These are phyloP conservation scores for Stramonita haemastoma DNA, from an alignment of 2,888 invertebrate species.

Conservation along the genomic window DNA sequence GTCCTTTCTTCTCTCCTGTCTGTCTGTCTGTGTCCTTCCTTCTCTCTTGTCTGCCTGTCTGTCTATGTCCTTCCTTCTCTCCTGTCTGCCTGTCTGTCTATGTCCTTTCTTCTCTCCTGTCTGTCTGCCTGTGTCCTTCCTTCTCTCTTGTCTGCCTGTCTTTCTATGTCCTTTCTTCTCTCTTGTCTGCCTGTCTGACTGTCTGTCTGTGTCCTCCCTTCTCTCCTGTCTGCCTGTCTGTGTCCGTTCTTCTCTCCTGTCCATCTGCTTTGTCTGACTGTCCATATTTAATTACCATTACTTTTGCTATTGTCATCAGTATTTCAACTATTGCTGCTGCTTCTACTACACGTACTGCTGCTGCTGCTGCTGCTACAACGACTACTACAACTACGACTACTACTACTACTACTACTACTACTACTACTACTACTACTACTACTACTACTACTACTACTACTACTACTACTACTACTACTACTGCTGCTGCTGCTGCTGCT, in stretches of 20 bases:
- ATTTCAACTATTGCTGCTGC: conserved; percentile 35
- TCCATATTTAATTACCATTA: no score
- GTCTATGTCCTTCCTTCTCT: not conserved
- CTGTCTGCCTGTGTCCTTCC: not conserved
- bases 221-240: no score
- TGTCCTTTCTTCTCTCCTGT: not conserved
- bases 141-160: not conserved
- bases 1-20: no score
- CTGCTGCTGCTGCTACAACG: conserved; percentile 44
- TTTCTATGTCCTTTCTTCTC: no score
- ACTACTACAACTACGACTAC: conserved; percentile 47
- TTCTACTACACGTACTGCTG: conserved; percentile 46
- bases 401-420: conserved; percentile 46
- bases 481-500: conserved; percentile 44
- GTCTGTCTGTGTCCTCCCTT: no score
- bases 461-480: conserved; percentile 46
- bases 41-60: conserved; percentile 11
- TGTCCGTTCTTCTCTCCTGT: no score
- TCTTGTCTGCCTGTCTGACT: no score
- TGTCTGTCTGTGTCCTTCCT: no score
- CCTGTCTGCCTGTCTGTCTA: not conserved
- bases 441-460: conserved; percentile 48
- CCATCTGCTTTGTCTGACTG: no score
- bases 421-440: conserved; percentile 32
- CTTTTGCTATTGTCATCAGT: no score